Evolutionary conservation across 1,140 invertebrate species (phyloP).

Genomic region (Acromyrmex echinatior): DNA sequence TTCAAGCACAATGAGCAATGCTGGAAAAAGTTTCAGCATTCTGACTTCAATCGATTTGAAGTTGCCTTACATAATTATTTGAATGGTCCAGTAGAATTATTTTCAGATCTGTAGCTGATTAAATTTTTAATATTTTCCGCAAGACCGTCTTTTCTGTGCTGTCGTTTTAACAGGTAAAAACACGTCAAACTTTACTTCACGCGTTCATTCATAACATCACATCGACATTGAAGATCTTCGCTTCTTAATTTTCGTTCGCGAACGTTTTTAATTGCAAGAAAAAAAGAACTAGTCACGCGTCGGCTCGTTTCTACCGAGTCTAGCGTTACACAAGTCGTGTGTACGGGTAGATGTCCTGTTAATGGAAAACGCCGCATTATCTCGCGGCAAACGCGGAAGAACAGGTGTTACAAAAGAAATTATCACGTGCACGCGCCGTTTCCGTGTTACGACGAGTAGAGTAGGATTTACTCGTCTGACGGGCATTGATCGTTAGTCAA

Average conservation of each 20-base stretch:
- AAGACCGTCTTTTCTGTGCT: too few relatives aligned
- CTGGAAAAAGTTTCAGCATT: too few relatives aligned
- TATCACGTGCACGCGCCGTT: slow-evolving; percentile 53
- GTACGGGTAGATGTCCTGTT: slow-evolving; percentile 73
- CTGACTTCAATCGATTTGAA: too few relatives aligned
- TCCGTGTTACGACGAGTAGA: slow-evolving; percentile 46
- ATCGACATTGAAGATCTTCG: background rate
- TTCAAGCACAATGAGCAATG: too few relatives aligned
- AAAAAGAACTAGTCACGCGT: slow-evolving; percentile 45
- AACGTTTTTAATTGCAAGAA: slow-evolving; percentile 43
- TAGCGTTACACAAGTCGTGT: slow-evolving; percentile 59
- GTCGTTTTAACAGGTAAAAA: background rate
- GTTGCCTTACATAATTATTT: too few relatives aligned
- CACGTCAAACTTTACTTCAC: background rate
- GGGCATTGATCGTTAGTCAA: slow-evolving; percentile 9
- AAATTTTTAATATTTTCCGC: too few relatives aligned
- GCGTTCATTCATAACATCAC: slow-evolving; percentile 8
- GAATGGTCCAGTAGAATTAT: too few relatives aligned
- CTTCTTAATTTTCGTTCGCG: slow-evolving; percentile 29
- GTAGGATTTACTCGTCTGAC: background rate
- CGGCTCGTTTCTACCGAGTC: slow-evolving; percentile 60
- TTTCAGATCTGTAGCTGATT: too few relatives aligned
- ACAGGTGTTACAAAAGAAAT: slow-evolving; percentile 71
- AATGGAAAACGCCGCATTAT: slow-evolving; percentile 73
- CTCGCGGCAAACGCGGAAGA: slow-evolving; percentile 67